Percentiles rank a stretch among this genome's conserved stretches.
These are phyloP conservation scores for Chionomys nivalis DNA, from an alignment of 2,113 vertebrate species.

Conservation along the genomic window DNA sequence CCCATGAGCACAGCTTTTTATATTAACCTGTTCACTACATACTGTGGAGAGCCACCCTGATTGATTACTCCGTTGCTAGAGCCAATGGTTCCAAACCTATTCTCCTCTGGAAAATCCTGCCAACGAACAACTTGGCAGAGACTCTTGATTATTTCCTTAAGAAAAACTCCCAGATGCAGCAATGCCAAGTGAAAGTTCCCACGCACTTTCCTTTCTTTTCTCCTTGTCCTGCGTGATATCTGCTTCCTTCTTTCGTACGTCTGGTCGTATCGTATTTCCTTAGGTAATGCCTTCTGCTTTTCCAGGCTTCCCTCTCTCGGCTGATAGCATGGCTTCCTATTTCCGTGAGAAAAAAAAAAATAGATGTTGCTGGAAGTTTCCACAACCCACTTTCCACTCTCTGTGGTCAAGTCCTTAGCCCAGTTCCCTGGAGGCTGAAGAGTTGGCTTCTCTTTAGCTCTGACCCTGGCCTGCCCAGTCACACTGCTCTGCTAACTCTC, in stretches of 20 bases:
- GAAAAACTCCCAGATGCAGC: slow-evolving; percentile 46
- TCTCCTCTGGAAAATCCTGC: background rate
- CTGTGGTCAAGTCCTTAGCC: background rate
- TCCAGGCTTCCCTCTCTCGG: background rate
- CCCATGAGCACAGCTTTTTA: background rate
- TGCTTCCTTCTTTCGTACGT: background rate
- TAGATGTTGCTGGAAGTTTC: slow-evolving; percentile 7
- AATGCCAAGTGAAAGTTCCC: slow-evolving; percentile 15
- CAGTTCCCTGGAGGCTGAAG: background rate
- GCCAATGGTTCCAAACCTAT: background rate
- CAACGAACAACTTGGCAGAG: slow-evolving; percentile 23
- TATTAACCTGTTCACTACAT: background rate
- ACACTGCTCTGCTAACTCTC: background rate
- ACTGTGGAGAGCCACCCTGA: background rate
- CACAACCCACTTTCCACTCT: background rate
- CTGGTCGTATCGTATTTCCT: background rate
- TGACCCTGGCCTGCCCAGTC: background rate
- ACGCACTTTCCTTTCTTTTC: slow-evolving; percentile 15
- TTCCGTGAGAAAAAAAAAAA: slow-evolving; percentile 58
- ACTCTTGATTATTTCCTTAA: slow-evolving; percentile 55
- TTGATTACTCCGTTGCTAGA: background rate
- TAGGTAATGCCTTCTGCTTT: background rate
- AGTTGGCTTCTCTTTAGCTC: background rate
- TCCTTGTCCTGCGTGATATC: background rate
- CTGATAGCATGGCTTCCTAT: background rate